Evolutionary conservation across 2,888 invertebrate species (phyloP).

Genomic region (Eupithecia subumbrata): DNA sequence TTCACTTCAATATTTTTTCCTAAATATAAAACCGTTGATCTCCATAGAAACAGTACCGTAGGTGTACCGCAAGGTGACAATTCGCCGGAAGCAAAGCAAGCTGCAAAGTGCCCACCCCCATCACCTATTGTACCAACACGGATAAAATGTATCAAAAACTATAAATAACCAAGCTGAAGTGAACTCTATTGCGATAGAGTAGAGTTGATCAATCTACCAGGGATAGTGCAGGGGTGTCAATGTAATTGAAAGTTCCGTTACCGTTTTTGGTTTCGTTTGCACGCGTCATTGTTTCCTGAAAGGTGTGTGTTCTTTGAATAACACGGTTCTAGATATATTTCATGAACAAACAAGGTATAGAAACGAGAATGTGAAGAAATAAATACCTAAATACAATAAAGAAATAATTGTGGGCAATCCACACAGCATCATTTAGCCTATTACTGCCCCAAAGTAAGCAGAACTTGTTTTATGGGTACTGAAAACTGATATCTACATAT

Average conservation of each 20-base stretch:
- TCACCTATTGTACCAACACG: conserved; percentile 4
- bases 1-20: no score
- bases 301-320: conserved; percentile 42
- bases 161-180: not conserved
- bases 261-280: conserved; percentile 57
- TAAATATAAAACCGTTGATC: conserved; percentile 61
- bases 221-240: conserved; percentile 50
- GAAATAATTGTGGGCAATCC: no score
- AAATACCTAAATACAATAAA: not conserved
- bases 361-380: not conserved
- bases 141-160: conserved; percentile 10
- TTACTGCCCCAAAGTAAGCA: no score
- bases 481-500: no score
- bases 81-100: conserved; percentile 76
- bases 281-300: conserved; percentile 58
- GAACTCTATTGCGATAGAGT: not conserved
- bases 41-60: conserved; percentile 61
- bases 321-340: not conserved
- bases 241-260: conserved; percentile 67
- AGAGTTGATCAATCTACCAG: not conserved
- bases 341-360: not conserved
- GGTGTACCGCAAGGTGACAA: conserved; percentile 65
- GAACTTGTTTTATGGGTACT: no score
- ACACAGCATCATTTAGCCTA: no score
- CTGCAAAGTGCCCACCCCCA: conserved; percentile 66